Percentiles rank a stretch among this genome's conserved stretches.
These are phyloP conservation scores for Xyrichtys novacula DNA, from an alignment of 2,797 vertebrate genomes.

Conservation along the genomic window DNA sequence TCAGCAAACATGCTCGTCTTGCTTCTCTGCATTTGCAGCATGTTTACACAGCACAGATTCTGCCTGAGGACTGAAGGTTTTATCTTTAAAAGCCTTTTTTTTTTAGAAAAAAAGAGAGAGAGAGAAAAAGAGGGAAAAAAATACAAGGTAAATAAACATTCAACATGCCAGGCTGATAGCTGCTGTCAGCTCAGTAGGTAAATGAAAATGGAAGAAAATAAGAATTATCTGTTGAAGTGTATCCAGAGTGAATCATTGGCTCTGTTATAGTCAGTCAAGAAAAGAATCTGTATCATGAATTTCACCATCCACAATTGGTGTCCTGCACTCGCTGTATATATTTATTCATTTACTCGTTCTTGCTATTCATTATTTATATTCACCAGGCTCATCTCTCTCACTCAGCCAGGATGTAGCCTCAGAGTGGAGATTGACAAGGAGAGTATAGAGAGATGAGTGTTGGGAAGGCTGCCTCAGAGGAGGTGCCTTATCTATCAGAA, in stretches of 20 bases:
- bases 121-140: too few relatives aligned
- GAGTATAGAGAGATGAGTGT: not conserved
- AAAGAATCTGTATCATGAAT: not conserved
- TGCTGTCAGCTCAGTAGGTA: slow-evolving; percentile 17
- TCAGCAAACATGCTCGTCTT: slow-evolving; percentile 18
- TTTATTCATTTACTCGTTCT: not conserved
- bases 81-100: not conserved
- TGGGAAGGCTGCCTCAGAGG: not conserved
- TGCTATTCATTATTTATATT: not conserved
- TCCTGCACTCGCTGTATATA: slow-evolving; percentile 5
- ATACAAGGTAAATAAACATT: slow-evolving; percentile 17
- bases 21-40: not conserved
- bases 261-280: slow-evolving; percentile 12
- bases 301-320: not conserved
- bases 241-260: slow-evolving; percentile 6
- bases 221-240: not conserved
- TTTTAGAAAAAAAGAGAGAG: too few relatives aligned
- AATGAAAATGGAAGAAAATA: slow-evolving; percentile 22
- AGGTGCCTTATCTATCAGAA: not conserved
- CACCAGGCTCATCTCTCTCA: not conserved
- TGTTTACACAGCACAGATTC: not conserved
- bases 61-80: not conserved
- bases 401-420: not conserved
- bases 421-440: not conserved
- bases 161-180: not conserved